Conservation (phyloP, 2,113 vertebrate genomes). For the Semicossyphus pulcher region DNA sequence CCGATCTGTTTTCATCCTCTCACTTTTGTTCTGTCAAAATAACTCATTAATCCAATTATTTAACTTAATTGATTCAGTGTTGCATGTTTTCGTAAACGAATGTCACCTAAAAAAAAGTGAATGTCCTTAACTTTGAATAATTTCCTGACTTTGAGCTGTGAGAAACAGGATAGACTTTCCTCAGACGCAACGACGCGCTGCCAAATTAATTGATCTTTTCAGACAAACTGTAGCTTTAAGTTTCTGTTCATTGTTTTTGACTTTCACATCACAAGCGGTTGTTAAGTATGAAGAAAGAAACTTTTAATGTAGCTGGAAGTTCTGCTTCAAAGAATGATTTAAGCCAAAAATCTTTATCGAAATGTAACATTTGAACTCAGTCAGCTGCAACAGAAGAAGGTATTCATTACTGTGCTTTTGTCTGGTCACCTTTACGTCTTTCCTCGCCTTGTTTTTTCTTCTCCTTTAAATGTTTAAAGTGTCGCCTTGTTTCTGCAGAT, state of each 20-base stretch:
- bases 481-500: background rate
- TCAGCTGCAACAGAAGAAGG: background rate
- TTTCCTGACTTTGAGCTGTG: background rate
- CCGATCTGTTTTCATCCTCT: no score
- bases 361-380: background rate
- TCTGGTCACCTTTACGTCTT: background rate
- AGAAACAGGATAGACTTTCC: background rate
- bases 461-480: background rate
- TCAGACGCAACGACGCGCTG: slow-evolving; percentile 1
- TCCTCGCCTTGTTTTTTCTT: background rate
- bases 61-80: no score
- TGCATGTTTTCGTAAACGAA: no score
- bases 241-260: background rate
- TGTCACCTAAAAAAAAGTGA: no score
- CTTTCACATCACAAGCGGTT: background rate
- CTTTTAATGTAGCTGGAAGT: slow-evolving; percentile 5
- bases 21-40: no score
- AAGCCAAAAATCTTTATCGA: slow-evolving; percentile 30
- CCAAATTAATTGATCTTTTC: slow-evolving; percentile 25
- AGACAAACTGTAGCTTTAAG: slow-evolving; percentile 43
- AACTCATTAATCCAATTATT: no score
- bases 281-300: background rate
- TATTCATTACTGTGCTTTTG: background rate
- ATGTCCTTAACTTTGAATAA: no score
- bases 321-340: slow-evolving; percentile 20